Evolutionary conservation across 2,888 invertebrate genomes (phyloP).

Genomic region (Ormia ochracea): DNA sequence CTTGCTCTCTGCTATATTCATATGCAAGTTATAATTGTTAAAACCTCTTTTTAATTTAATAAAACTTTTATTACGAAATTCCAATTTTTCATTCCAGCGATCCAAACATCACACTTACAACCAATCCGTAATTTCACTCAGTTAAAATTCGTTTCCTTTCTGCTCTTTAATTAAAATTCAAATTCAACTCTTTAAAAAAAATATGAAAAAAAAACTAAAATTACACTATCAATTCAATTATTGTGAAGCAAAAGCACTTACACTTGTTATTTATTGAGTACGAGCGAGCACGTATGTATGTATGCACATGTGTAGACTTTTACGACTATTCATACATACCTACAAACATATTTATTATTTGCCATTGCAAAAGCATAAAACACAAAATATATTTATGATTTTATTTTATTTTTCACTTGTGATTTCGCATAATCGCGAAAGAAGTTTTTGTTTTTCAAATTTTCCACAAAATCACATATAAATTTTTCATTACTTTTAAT

Average conservation of each 20-base stretch:
- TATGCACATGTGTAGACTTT: too few relatives aligned
- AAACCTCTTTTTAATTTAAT: background rate
- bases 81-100: background rate
- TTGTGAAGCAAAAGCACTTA: background rate
- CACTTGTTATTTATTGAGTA: constrained; percentile 24
- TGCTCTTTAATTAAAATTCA: background rate
- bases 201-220: background rate
- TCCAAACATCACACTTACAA: background rate
- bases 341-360: background rate
- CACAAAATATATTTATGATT: background rate
- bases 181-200: background rate
- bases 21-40: too few relatives aligned
- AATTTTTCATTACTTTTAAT: too few relatives aligned
- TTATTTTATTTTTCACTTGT: background rate
- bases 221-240: background rate
- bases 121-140: constrained; percentile 4
- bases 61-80: background rate
- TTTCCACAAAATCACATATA: background rate
- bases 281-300: background rate
- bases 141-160: background rate
- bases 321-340: background rate
- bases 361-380: background rate
- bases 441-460: background rate
- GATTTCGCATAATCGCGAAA: constrained; percentile 2
- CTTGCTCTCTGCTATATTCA: too few relatives aligned